Evolutionary conservation across 2,113 vertebrate species (phyloP), one percentile per base, ranked within the genome.

Genomic region (Coreoperca whiteheadi): DNA sequence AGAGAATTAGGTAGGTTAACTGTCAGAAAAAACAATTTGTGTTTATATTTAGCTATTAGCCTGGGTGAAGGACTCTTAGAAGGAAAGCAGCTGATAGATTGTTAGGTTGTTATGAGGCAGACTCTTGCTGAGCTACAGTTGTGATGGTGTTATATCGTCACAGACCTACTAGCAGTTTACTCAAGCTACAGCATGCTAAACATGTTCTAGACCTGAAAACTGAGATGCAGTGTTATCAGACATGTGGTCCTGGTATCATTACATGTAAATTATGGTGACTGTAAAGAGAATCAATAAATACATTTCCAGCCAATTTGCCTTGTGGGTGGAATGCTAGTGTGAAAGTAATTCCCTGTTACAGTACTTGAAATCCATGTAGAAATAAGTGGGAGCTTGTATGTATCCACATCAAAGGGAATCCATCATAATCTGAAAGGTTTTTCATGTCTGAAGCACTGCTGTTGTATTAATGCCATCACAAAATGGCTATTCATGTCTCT

Each of bases 401-500:
- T 64, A 67, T 68, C 61, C 20, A 41, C 74, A 81, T 87, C 59
- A 81, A 78, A 87, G 82, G 39, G 66, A 80, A 79, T 90, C 77
- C 74, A 82, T 88, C 72, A 86, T 72, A 81, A 82, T 83, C 65
- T 84, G 79, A 76, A 61, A 72, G 78, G 74, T 74, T 90, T 86
- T 87, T 83, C 34, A 72, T 75, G 64, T 72, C 59, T 80, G 50
- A 77, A 81, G 61, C 75, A 34, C 67, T 28, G 53, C 75, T 79
- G 70, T 79, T 87, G 78, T 81, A 77, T 87, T 74, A 90, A 82
- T 84, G 72, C 72, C 87, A 76, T 80, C 73, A 73, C 61, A 87
- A 89, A 92, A 86, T 76, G 72, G 60, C 83, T 92, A 85, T 89
- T 88, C 71, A 81, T 73, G 67, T 87, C 83, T 80, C 34, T 76